Evolutionary conservation across 92 coral and sea anemone genomes (phyloP), one percentile per base, ranked within the genome.

Genomic region (Porites rus): DNA sequence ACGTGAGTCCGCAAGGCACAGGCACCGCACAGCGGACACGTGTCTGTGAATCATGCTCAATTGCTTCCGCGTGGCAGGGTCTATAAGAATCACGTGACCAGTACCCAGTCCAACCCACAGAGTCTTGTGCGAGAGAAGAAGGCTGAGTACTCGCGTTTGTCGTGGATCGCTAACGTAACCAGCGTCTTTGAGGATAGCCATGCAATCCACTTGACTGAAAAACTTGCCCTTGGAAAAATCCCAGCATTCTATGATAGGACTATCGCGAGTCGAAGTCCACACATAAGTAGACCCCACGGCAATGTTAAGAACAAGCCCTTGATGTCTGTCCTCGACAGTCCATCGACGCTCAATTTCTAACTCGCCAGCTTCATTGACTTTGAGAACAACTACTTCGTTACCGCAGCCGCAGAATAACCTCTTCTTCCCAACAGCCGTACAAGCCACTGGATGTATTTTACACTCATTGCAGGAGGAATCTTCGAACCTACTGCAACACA

Each of bases 71-170:
- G 96, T 88, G 46, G 85, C 53, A 14, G 98, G 90, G 50, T 96
- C 96, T 17, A 97, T 74, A 20, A 95, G 92, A 28, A 97, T 89
- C 75, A 97, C 93, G 76, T 95, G 97, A 69, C 99, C 99, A 16
- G 92, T 81, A 6, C 99, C 98, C 62, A 96, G 95, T 21, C 99
- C 99, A 4, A 97, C 90, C 99, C 99, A 97, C 22, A 97, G 79
- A 17, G 74, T 83, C 25, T 80, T 92, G 58, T 89, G 93, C 38
- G 88, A 82, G 3, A 90, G 89, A 59, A 93, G 90, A 88, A 97
- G 93, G 75, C 99, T 93, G 31, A 97, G 87, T 16, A 97, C 92
- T 65, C 99, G 98, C 74, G 93, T 65, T 50, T 82, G 96, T 69
- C 91, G 98, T 66, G 93, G 63, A 28, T 90, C 90, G 56, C 88